Evolutionary conservation across 2,888 invertebrate genomes (phyloP).

Genomic region (Hermaeophaga mercurialis): DNA sequence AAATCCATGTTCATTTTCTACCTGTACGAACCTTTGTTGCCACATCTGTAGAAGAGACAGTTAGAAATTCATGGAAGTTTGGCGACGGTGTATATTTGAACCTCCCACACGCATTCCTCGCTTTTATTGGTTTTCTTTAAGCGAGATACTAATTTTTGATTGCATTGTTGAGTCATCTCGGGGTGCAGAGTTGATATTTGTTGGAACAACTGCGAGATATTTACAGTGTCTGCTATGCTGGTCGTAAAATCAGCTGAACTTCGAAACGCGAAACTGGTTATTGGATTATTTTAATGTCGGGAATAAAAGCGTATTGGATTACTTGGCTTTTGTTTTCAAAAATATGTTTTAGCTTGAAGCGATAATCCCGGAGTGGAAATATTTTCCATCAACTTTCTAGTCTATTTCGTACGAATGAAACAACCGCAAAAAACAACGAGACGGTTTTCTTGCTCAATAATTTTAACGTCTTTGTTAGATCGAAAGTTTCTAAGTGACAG

Average conservation of each 20-base stretch:
- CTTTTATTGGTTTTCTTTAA: slow-evolving; percentile 23
- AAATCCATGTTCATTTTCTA: slow-evolving; percentile 19
- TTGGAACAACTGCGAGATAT: slow-evolving; percentile 8
- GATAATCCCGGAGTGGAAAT: slow-evolving; percentile 1
- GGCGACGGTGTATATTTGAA: slow-evolving; percentile 13
- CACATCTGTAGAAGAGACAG: neutral
- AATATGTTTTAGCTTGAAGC: too few species aligned
- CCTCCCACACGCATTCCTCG: slow-evolving; percentile 32
- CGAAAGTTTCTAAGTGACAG: slow-evolving; percentile 13
- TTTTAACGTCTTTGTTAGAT: slow-evolving; percentile 10
- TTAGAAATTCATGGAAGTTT: neutral
- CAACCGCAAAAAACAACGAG: slow-evolving; percentile 7
- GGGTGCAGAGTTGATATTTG: slow-evolving; percentile 11
- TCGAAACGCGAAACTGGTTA: too few species aligned
- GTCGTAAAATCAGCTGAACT: too few species aligned
- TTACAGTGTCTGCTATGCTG: slow-evolving; percentile 10
- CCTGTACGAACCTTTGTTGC: slow-evolving; percentile 18
- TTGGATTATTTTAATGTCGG: too few species aligned
- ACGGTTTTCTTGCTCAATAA: slow-evolving; percentile 17
- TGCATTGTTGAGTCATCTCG: slow-evolving; percentile 23
- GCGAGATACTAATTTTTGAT: slow-evolving; percentile 26
- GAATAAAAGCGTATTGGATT: too few species aligned
- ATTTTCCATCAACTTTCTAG: slow-evolving; percentile 18
- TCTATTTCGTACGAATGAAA: slow-evolving; percentile 13
- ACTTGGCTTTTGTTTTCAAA: too few species aligned